Evolutionary conservation across 2,113 vertebrate genomes (phyloP).

Genomic region (Phylloscopus whistleri): DNA sequence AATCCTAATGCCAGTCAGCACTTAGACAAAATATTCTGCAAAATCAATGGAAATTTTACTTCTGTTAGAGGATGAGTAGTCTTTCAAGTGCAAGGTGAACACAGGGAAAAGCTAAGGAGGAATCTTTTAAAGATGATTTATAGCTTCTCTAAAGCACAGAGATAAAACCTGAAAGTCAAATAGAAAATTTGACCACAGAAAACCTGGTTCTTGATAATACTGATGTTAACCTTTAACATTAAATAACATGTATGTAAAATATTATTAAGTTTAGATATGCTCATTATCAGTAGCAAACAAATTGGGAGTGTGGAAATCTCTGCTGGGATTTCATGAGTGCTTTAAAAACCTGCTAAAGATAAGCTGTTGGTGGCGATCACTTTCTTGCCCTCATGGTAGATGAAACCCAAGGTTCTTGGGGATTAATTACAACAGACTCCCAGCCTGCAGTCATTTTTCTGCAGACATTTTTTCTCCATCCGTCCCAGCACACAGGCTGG

Average conservation of each 20-base stretch:
- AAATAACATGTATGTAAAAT: neutral
- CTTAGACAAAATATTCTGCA: neutral
- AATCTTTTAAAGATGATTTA: neutral
- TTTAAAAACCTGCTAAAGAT: neutral
- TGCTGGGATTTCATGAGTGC: neutral
- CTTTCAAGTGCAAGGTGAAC: neutral
- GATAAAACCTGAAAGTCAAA: neutral
- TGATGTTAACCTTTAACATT: neutral
- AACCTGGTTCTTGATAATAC: neutral
- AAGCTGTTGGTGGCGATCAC: neutral
- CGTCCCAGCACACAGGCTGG: neutral
- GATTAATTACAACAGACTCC: neutral
- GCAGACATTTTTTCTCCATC: rapidly evolving
- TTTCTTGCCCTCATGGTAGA: neutral
- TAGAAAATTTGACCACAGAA: neutral
- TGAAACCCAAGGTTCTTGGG: neutral
- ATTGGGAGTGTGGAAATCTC: neutral
- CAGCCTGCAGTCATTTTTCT: neutral
- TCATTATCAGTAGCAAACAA: neutral
- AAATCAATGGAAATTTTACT: neutral
- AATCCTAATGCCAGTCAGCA: neutral
- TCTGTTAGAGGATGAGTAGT: neutral
- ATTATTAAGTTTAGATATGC: neutral
- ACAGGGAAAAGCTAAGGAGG: neutral
- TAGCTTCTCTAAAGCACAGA: neutral